Evolutionary conservation across 2,888 invertebrate species (phyloP).

Genomic region (Blastobasis lacticolella): DNA sequence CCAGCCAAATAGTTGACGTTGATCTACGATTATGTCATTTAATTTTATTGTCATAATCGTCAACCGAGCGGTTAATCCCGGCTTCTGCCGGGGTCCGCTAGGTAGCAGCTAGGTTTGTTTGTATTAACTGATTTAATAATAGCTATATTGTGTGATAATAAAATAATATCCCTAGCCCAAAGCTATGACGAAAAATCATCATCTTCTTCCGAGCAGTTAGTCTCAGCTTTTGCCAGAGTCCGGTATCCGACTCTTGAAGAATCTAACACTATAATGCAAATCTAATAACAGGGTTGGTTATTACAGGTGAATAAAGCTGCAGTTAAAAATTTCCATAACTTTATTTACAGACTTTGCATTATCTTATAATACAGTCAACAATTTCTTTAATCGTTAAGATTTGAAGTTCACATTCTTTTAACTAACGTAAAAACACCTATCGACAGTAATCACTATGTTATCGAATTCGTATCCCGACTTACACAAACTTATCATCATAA

Average conservation of each 20-base stretch:
- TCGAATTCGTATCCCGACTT: conserved; percentile 36
- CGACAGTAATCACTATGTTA: conserved; percentile 49
- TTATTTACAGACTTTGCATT: conserved; percentile 72
- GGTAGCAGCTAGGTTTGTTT: too few species aligned
- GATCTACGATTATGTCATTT: too few species aligned
- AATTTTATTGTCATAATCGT: too few species aligned
- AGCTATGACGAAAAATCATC: too few species aligned
- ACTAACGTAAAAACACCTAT: conserved; percentile 67
- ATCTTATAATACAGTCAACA: conserved; percentile 73
- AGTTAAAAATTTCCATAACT: conserved; percentile 62
- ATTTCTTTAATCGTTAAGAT: conserved; percentile 60
- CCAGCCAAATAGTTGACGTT: too few species aligned
- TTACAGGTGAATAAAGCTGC: conserved; percentile 17
- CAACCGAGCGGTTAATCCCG: too few species aligned
- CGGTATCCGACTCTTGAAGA: too few species aligned
- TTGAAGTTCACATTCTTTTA: conserved; percentile 66
- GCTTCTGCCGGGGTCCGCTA: too few species aligned
- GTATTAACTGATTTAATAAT: not conserved
- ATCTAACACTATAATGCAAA: too few species aligned
- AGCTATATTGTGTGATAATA: not conserved
- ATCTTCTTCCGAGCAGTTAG: too few species aligned
- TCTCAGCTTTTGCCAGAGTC: too few species aligned
- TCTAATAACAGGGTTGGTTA: too few species aligned
- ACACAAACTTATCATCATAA: conserved; percentile 9
- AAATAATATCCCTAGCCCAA: not conserved